Conservation (phyloP, 1,140 invertebrate genomes). For the Monomorium pharaonis region DNA sequence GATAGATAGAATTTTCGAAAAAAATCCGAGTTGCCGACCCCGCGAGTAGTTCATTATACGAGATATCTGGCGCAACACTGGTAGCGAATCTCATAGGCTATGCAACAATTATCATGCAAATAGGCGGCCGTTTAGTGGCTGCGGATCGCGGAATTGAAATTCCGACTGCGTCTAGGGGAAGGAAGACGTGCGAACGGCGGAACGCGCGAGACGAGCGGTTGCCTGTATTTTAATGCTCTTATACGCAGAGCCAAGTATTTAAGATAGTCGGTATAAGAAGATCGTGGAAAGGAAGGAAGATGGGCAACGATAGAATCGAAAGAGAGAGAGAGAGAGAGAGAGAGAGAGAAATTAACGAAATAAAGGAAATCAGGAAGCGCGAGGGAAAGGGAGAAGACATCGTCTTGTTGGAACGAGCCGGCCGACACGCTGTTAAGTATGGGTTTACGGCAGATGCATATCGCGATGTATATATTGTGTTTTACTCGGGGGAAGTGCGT, state of each 20-base stretch:
- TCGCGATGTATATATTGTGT: constrained; percentile 72
- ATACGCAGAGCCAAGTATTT: constrained; percentile 36
- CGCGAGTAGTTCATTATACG: constrained; percentile 22
- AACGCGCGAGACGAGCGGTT: constrained; percentile 47
- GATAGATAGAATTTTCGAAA: constrained; percentile 5
- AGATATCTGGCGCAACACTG: constrained; percentile 62
- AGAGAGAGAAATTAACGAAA: constrained; percentile 15
- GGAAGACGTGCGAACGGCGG: constrained; percentile 37
- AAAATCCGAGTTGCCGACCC: not conserved
- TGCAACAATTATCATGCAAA: constrained; percentile 74
- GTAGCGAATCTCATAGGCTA: constrained; percentile 48
- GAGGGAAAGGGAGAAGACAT: constrained; percentile 17
- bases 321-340: not conserved
- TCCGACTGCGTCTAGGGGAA: constrained; percentile 39
- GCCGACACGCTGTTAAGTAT: constrained; percentile 74
- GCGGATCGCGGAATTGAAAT: constrained; percentile 72
- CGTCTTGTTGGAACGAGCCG: constrained; percentile 58
- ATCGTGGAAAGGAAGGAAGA: constrained; percentile 27
- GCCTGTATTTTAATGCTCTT: constrained; percentile 70
- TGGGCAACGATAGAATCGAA: constrained; percentile 10
- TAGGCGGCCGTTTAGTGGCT: constrained; percentile 53
- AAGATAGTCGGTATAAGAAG: constrained; percentile 45
- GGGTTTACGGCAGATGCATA: constrained; percentile 75
- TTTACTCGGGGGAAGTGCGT: constrained; percentile 63
- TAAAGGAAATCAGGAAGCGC: constrained; percentile 41